These are phyloP conservation scores for Neoscelio sp. DNA, from an alignment of 2,888 invertebrate genomes.

Conservation along the genomic window DNA sequence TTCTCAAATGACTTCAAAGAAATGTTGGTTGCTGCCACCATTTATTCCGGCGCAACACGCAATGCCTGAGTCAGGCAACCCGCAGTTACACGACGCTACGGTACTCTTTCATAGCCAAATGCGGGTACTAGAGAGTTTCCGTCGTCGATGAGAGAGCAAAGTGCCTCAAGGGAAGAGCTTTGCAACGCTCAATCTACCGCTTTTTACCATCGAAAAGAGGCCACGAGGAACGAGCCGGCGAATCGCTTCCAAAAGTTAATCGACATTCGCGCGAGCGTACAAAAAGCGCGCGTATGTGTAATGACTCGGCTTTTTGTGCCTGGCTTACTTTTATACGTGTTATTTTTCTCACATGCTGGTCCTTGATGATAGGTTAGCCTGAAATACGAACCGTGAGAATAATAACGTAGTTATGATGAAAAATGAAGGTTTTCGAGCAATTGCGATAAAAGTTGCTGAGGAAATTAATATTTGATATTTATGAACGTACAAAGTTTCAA, in stretches of 20 bases:
- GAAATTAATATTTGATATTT: constrained; percentile 8
- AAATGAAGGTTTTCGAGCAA: constrained; percentile 23
- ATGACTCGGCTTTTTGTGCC: constrained; percentile 28
- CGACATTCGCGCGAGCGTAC: constrained; percentile 15
- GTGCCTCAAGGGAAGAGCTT: constrained; percentile 16
- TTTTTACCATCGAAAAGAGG: constrained; percentile 13
- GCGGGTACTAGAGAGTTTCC: constrained; percentile 36
- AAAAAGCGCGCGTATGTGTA: too few relatives aligned
- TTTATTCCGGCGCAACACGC: constrained; percentile 54
- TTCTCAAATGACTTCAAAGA: constrained; percentile 48
- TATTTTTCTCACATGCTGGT: constrained; percentile 46
- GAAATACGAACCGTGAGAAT: constrained; percentile 48
- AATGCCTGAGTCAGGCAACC: constrained; percentile 12
- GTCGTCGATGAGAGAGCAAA: constrained; percentile 28
- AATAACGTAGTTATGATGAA: constrained; percentile 1
- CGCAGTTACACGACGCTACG: constrained; percentile 23
- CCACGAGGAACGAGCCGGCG: background rate
- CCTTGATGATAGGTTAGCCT: constrained; percentile 14
- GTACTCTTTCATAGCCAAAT: constrained; percentile 29
- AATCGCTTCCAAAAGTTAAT: constrained; percentile 28
- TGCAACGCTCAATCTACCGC: constrained; percentile 15
- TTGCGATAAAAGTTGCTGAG: constrained; percentile 27
- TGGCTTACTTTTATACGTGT: constrained; percentile 36
- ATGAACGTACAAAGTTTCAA: background rate
- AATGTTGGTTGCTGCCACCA: constrained; percentile 29